These are phyloP conservation scores for Hylaeus volcanicus DNA, from an alignment of 1,140 invertebrate genomes.

Conservation along the genomic window DNA sequence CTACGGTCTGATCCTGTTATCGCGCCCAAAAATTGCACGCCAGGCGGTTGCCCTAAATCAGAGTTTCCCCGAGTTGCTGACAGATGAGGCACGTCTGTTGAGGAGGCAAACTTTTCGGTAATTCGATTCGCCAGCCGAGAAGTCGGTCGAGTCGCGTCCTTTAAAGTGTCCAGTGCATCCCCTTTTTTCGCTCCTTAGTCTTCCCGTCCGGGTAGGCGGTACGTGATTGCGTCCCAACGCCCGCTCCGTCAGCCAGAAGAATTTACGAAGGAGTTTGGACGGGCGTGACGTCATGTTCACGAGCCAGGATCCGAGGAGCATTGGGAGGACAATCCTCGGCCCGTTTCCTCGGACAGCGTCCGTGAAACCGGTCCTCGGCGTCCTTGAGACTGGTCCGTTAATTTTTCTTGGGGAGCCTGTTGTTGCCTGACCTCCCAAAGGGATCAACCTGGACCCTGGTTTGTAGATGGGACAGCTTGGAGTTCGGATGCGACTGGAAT, in stretches of 20 bases:
- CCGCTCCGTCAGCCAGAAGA: conserved; percentile 13
- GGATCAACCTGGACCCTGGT: not conserved
- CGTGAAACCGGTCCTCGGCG: not conserved
- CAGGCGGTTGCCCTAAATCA: not conserved
- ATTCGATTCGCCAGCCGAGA: conserved; percentile 29
- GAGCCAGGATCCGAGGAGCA: conserved; percentile 11
- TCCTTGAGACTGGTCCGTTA: not conserved
- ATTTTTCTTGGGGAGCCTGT: not conserved
- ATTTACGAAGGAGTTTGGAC: conserved; percentile 41
- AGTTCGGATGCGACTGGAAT: not conserved
- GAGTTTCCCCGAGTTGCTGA: not conserved
- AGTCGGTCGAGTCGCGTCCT: conserved; percentile 14
- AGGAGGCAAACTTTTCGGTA: conserved; percentile 26
- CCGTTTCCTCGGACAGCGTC: not conserved
- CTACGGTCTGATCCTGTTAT: not conserved
- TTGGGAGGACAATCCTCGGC: not conserved
- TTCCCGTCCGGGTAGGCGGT: not conserved
- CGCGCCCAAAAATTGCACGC: not conserved
- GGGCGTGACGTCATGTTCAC: conserved; percentile 46
- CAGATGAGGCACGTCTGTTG: conserved; percentile 14
- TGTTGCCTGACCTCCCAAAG: not conserved
- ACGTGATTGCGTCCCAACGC: conserved; percentile 48
- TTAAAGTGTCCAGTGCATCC: not conserved
- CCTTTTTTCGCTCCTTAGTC: conserved; percentile 18
- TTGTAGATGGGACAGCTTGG: not conserved